Base-by-base conservation (phyloP, 2,113 vertebrate species). In the Larimichthys polyactis region DNA sequence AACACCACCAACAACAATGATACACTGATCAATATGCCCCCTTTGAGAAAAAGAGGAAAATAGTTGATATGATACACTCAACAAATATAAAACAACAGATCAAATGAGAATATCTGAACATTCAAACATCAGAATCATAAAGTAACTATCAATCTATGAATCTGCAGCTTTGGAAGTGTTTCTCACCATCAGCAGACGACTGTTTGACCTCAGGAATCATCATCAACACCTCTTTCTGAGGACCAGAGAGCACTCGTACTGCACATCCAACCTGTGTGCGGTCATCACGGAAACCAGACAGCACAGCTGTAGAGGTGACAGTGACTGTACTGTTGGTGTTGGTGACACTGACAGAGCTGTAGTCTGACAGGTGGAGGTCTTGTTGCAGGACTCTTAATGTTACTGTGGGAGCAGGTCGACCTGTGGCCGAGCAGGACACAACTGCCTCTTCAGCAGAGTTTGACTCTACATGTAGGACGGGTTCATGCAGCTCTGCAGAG, bases 121-220 rank as follows among this genome's bases (percentile, higher is more conserved):
- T 52, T 5, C 10, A 49, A 17, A 52, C 17, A 52, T 52, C 46
- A 49, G 52, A 54, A 4, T n/a, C 5, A 52, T n/a, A 54, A 54
- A 54, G 52, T n/a, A n/a, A 3, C 11, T 3, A 54, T 29, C 2
- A 29, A 2, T 62, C 40, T 20, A 12, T 63, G 1, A 1, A 65
- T 43, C 2, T 3, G 36, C 20, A 10, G 2, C 7, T 55, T 29
- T 32, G 15, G 65, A 52, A 71, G 8, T 11, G 51, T 44, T 54
- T 71, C 76, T 83, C 73, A 90, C 82, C 81, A 46, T 46, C 44
- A 46, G 44, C 44, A 36, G 32, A 36, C 32, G 32, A 36, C 32
- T 36, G 32, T 36, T 36, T 36, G 32, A 36, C 32, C 32, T 36
- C 32, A 36, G 32, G 32, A 36, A 36, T 36, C 32, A 36, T 36